These are phyloP conservation scores for Pemphredon lugubris DNA, from an alignment of 2,888 invertebrate genomes.

Conservation along the genomic window DNA sequence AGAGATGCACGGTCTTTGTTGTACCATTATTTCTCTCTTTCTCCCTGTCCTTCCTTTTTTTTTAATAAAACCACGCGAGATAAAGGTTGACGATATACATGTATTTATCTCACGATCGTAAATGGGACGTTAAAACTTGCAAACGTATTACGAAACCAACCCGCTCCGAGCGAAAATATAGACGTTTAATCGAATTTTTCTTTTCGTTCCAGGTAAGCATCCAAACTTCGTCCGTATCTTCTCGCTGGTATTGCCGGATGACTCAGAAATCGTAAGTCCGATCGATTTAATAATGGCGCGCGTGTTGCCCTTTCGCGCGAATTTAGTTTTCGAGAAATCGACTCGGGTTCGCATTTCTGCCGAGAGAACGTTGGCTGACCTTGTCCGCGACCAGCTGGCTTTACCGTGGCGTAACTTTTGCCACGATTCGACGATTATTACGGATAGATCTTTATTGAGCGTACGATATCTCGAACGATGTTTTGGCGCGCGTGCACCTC, in stretches of 20 bases:
- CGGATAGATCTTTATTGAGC: slow-evolving; percentile 12
- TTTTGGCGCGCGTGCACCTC: background rate
- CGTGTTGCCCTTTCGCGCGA: slow-evolving; percentile 16
- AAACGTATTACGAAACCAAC: no score
- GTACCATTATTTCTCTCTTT: no score
- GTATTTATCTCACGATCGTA: no score
- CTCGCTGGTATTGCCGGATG: background rate
- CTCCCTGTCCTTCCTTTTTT: no score
- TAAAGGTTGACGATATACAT: no score
- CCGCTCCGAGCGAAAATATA: no score
- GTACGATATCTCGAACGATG: slow-evolving; percentile 7
- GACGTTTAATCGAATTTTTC: no score
- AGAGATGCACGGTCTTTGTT: no score
- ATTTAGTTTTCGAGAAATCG: slow-evolving; percentile 43
- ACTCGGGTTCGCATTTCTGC: slow-evolving; percentile 42
- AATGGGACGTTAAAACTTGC: no score
- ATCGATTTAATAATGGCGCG: slow-evolving; percentile 23
- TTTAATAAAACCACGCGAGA: no score
- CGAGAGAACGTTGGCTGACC: slow-evolving; percentile 26
- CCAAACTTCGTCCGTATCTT: slow-evolving; percentile 28
- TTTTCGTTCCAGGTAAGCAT: slow-evolving; percentile 60
- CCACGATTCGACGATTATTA: slow-evolving; percentile 26
- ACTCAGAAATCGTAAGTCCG: slow-evolving; percentile 36
- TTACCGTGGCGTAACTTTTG: slow-evolving; percentile 31
- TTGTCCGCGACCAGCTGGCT: slow-evolving; percentile 30